A percentile compares a stretch with the other conserved stretches of the same genome.
phyloP scores from a whole-genome alignment of 2,113 vertebrate genomes.

The human region GRCh38 chr12:132308001-132308500 shows the following conservation, averaged over 20 bases:
- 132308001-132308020: no score
- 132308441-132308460: not conserved
- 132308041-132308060: fast-evolving
- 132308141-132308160: fast-evolving
- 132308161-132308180: no score
- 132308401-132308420: no score
- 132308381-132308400: not conserved
- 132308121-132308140: no score
- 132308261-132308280: not conserved
- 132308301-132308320: no score
- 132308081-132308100: not conserved
- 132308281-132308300: not conserved
- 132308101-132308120: not conserved
- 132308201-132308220: not conserved
- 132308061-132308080: no score
- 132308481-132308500: no score
- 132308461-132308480: not conserved
- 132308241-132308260: not conserved
- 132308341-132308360: not conserved
- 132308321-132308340: no score
- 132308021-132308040: no score
- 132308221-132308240: not conserved
- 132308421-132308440: not conserved
- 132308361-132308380: not conserved
- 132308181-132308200: not conserved